phyloP scores from a whole-genome alignment of 2,797 vertebrate genomes.

The Typhlichthys subterraneus region DNA sequence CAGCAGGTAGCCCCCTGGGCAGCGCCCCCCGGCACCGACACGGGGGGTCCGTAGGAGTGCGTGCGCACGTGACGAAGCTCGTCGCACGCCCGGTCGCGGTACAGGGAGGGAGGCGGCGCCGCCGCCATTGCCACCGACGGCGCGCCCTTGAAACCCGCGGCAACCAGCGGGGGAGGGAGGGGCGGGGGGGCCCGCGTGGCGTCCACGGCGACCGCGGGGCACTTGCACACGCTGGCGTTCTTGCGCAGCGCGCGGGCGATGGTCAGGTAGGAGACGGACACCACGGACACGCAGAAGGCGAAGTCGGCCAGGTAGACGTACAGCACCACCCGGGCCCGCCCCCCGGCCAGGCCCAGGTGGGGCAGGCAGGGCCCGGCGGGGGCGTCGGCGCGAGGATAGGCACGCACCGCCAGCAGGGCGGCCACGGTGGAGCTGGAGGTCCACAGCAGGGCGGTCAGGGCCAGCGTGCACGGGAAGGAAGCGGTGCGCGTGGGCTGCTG shows the following conservation, averaged over 20 bases:
- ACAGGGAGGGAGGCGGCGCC: slow-evolving; percentile 80
- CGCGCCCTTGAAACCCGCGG: slow-evolving; percentile 75
- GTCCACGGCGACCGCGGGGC: slow-evolving; percentile 80
- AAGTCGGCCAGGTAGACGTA: slow-evolving; percentile 92
- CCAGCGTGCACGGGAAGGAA: slow-evolving; percentile 87
- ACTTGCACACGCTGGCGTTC: slow-evolving; percentile 86
- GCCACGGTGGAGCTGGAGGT: slow-evolving; percentile 92
- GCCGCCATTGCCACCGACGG: slow-evolving; percentile 66
- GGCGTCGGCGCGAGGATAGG: slow-evolving; percentile 75
- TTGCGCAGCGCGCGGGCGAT: slow-evolving; percentile 89
- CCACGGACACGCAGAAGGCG: slow-evolving; percentile 89
- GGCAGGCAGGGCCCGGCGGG: slow-evolving; percentile 85
- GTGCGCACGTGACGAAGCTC: slow-evolving; percentile 84
- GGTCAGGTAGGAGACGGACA: slow-evolving; percentile 90
- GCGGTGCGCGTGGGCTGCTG: slow-evolving; percentile 87
- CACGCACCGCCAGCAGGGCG: slow-evolving; percentile 84
- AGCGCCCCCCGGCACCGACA: slow-evolving; percentile 58
- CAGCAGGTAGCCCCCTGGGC: slow-evolving; percentile 79
- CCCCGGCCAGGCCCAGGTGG: slow-evolving; percentile 82
- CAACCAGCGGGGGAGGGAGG: slow-evolving; percentile 75
- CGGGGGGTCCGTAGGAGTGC: slow-evolving; percentile 69
- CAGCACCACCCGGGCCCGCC: slow-evolving; percentile 81
- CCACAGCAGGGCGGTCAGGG: slow-evolving; percentile 91
- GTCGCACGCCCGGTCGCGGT: slow-evolving; percentile 88
- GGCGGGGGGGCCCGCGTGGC: slow-evolving; percentile 79